A percentile compares a stretch with the other conserved stretches of the same genome.
phyloP scores from a whole-genome alignment of 2,888 invertebrate genomes.

The Hoplodrina blanda region DNA sequence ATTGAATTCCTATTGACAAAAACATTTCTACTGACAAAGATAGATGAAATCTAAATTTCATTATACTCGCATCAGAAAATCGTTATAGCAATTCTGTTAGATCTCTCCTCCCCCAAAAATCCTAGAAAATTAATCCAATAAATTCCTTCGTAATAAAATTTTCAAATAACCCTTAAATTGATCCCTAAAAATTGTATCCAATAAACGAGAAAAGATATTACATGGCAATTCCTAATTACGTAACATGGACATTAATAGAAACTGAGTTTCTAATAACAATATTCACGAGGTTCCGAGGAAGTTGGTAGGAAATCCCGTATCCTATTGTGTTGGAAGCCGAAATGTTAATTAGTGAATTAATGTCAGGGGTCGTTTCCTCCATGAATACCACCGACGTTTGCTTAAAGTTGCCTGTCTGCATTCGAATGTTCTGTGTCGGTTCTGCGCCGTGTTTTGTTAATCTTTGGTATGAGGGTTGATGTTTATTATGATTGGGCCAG shows the following conservation, averaged over 20 bases:
- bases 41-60: no score
- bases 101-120: conserved; percentile 4
- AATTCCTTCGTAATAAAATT: conserved; percentile 30
- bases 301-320: conserved; percentile 78
- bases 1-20: background rate
- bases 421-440: conserved; percentile 3
- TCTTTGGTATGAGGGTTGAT: background rate
- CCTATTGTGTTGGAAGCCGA: conserved; percentile 74
- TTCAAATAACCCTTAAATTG: conserved; percentile 24
- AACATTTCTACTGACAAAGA: no score
- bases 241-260: conserved; percentile 61
- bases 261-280: conserved; percentile 67
- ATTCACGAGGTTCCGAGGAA: conserved; percentile 67
- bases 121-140: conserved; percentile 11
- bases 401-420: conserved; percentile 45
- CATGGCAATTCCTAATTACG: conserved; percentile 45
- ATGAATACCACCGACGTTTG: conserved; percentile 70
- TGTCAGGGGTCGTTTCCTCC: conserved; percentile 74
- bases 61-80: no score
- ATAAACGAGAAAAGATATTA: conserved; percentile 33
- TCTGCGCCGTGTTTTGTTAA: conserved; percentile 17
- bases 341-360: conserved; percentile 84
- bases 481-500: background rate
- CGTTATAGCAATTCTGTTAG: background rate
- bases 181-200: conserved; percentile 18